A percentile compares a stretch with the other conserved stretches of the same genome.
Conservation (phyloP, 2,113 vertebrate genomes). For the Ammodramus savannarum region DNA sequence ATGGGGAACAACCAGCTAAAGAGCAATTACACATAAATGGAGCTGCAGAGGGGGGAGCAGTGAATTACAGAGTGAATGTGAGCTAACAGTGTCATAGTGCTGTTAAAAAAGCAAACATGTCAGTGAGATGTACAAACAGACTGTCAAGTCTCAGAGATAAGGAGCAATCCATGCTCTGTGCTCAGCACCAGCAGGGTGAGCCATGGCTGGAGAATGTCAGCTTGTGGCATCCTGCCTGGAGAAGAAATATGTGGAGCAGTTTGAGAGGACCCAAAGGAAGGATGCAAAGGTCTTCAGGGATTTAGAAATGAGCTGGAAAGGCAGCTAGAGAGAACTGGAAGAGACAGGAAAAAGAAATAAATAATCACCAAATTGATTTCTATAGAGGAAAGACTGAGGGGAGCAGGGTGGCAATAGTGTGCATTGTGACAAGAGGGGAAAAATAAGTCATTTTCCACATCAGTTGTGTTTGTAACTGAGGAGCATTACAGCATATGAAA, state of each 20-base stretch:
- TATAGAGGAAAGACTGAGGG: neutral
- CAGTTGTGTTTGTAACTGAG: neutral
- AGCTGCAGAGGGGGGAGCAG: neutral
- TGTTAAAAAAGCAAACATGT: constrained; percentile 14
- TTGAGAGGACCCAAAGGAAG: neutral
- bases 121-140: neutral
- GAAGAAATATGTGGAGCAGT: neutral
- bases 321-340: neutral
- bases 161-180: neutral
- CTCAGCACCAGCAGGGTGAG: neutral
- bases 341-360: neutral
- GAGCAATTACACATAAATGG: neutral
- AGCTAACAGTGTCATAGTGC: neutral
- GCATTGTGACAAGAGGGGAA: neutral
- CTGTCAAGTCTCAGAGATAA: neutral
- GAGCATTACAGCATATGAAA: neutral
- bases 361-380: neutral
- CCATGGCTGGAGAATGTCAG: neutral
- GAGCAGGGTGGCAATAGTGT: neutral
- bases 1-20: neutral
- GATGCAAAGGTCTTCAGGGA: neutral
- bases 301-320: neutral
- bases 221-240: neutral
- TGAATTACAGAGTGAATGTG: neutral
- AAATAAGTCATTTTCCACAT: neutral